Conservation (phyloP, 2,113 vertebrate species). For the Seriola aureovittata region DNA sequence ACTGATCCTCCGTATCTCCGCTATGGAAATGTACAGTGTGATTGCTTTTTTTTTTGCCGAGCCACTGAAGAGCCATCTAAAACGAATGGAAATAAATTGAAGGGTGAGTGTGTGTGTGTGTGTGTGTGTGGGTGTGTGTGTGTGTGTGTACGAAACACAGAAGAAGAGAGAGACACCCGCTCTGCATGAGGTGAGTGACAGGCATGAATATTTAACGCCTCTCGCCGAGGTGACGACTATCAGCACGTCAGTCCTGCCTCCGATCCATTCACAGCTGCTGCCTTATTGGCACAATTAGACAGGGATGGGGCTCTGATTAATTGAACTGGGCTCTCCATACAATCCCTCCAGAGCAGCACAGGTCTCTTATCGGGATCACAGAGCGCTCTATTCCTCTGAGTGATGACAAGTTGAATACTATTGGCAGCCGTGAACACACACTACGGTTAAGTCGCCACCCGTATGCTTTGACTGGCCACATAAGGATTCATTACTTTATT, state of each 20-base stretch:
- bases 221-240: conserved; percentile 75
- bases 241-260: conserved; percentile 64
- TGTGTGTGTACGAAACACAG: conserved; percentile 5
- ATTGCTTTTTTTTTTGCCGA: conserved; percentile 43
- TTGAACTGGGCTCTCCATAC: conserved; percentile 58
- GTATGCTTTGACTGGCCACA: conserved; percentile 14
- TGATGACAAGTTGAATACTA: conserved; percentile 47
- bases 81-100: conserved; percentile 52
- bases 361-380: conserved; percentile 45
- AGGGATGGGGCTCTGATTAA: conserved; percentile 67
- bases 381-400: conserved; percentile 42
- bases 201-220: conserved; percentile 83
- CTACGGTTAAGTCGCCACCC: conserved; percentile 19
- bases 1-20: conserved; percentile 5
- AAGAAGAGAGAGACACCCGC: conserved; percentile 31
- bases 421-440: conserved; percentile 41
- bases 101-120: conserved; percentile 24
- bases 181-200: conserved; percentile 76
- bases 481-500: conserved; percentile 30
- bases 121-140: conserved; percentile 24
- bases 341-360: conserved; percentile 40
- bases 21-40: conserved; percentile 37
- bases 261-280: conserved; percentile 71
- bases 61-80: conserved; percentile 47
- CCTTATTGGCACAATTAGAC: conserved; percentile 80